These are phyloP conservation scores for Parazoanthus darwini DNA, from an alignment of 92 coral and sea anemone species.

Conservation along the genomic window DNA sequence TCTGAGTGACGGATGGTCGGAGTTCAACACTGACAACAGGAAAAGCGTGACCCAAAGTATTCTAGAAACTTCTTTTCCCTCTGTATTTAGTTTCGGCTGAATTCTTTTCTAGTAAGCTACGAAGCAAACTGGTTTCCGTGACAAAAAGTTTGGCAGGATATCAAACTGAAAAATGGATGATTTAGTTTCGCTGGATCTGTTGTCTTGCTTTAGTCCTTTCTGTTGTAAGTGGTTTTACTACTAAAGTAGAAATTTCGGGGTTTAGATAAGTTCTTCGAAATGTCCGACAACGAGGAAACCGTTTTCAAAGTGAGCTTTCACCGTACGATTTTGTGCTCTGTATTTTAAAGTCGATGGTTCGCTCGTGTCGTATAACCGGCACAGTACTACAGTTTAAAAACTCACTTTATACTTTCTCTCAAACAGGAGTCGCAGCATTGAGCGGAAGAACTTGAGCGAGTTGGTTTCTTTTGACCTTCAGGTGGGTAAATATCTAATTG, in stretches of 20 bases:
- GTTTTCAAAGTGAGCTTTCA: background rate
- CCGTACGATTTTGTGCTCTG: background rate
- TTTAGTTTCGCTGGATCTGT: background rate
- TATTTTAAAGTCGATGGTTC: background rate
- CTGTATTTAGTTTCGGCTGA: constrained; percentile 36
- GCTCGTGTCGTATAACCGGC: background rate
- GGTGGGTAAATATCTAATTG: constrained; percentile 21
- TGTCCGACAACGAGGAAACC: background rate
- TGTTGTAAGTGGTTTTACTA: background rate
- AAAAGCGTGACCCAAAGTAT: constrained; percentile 18
- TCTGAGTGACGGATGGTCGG: constrained; percentile 18
- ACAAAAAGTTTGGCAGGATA: constrained; percentile 20
- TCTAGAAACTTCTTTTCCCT: constrained; percentile 31
- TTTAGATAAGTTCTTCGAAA: background rate
- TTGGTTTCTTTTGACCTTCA: constrained; percentile 4
- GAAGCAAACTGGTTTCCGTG: constrained; percentile 25
- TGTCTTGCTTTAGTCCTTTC: background rate
- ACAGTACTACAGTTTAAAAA: background rate
- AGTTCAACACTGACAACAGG: background rate
- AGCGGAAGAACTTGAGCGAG: constrained; percentile 14
- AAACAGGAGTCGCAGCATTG: constrained; percentile 2
- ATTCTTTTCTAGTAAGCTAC: constrained; percentile 20
- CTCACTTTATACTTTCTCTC: background rate
- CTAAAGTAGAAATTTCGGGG: background rate
- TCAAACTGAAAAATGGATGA: background rate